Evolutionary conservation across 2,888 invertebrate species (phyloP).

Genomic region (Resseliella maxima): DNA sequence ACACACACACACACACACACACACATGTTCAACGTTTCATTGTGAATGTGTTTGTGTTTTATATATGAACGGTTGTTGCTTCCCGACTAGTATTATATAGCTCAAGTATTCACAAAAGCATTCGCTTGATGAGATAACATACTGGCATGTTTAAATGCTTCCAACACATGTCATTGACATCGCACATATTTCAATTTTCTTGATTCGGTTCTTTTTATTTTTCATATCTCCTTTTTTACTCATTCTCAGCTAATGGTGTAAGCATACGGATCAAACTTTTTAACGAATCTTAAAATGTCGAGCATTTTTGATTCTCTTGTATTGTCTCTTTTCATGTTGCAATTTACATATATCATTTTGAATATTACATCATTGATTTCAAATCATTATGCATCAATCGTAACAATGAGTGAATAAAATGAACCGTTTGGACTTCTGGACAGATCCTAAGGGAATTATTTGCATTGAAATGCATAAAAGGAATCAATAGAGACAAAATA

Average conservation of each 20-base stretch:
- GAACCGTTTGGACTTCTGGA: not conserved
- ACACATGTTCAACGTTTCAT: too few relatives aligned
- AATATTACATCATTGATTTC: not conserved
- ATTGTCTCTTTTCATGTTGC: not conserved
- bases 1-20: too few relatives aligned
- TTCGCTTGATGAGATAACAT: constrained; percentile 5
- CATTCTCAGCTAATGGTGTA: not conserved
- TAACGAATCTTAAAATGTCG: not conserved
- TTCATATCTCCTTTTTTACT: not conserved
- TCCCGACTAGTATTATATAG: not conserved
- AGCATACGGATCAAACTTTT: not conserved
- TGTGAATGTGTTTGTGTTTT: not conserved
- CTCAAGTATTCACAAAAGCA: constrained; percentile 27
- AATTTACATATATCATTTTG: not conserved
- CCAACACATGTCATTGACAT: constrained; percentile 54
- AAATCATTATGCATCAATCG: not conserved
- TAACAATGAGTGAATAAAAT: not conserved
- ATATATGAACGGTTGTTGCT: constrained; percentile 19
- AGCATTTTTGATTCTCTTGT: not conserved
- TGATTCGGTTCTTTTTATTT: not conserved
- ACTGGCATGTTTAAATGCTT: constrained; percentile 37
- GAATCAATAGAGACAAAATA: not conserved
- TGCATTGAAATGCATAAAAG: not conserved
- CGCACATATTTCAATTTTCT: not conserved
- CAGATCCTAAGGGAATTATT: not conserved